A percentile compares a stretch with the other conserved stretches of the same genome.
Evolutionary conservation across 2,113 vertebrate genomes (phyloP).

Genomic region (Hippolais icterina): DNA sequence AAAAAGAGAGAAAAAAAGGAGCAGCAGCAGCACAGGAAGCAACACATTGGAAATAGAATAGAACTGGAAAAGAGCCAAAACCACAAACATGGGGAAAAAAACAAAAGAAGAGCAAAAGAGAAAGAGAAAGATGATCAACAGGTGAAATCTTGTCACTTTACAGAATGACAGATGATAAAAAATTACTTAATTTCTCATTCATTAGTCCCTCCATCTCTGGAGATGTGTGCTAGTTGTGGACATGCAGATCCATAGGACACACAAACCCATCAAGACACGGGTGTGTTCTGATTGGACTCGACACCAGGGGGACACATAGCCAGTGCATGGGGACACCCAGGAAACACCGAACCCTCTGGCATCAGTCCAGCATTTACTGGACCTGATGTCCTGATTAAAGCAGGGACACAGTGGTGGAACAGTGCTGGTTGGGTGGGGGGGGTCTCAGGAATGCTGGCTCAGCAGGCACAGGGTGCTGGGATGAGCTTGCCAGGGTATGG

Average conservation of each 20-base stretch:
- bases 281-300: background rate
- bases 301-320: background rate
- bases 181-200: background rate
- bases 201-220: background rate
- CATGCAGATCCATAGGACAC: background rate
- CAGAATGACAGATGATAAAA: background rate
- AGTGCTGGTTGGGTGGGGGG: background rate
- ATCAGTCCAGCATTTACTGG: background rate
- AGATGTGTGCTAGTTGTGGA: background rate
- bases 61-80: background rate
- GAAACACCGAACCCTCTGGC: background rate
- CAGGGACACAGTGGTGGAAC: background rate
- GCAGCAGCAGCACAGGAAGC: background rate
- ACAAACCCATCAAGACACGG: background rate
- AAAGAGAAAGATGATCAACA: background rate
- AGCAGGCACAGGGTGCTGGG: background rate
- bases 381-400: too few species aligned
- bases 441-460: background rate
- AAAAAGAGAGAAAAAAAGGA: slow-evolving; percentile 69
- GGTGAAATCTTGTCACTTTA: background rate
- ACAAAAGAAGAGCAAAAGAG: background rate
- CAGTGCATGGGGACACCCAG: background rate
- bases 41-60: background rate
- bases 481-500: background rate
- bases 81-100: background rate